phyloP scores from a whole-genome alignment of 2,113 vertebrate genomes.

The Delphinus delphis region DNA sequence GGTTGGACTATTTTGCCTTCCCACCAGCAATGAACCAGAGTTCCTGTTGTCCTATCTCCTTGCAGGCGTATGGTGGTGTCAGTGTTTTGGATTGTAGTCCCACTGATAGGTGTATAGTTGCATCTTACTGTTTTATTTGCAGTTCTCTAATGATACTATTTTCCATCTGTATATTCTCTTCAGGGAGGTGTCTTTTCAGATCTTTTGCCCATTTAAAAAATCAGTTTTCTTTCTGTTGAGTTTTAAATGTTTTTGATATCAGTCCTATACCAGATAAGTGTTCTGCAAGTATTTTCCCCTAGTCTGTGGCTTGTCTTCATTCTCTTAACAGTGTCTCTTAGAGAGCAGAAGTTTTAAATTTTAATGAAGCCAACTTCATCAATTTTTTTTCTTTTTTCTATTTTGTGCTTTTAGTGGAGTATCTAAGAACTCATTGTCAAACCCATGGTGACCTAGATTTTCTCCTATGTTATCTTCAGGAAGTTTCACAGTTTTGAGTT shows the following conservation, averaged over 20 bases:
- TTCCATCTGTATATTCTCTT: not conserved
- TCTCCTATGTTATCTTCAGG: not conserved
- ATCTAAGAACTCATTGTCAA: not conserved
- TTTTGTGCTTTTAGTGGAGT: not conserved
- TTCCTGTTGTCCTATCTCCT: not conserved
- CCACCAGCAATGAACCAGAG: not conserved
- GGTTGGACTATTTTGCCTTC: not conserved
- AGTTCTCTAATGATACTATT: not conserved
- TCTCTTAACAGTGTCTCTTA: not conserved
- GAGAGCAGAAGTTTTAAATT: not conserved
- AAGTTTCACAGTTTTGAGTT: not conserved
- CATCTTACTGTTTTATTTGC: not conserved
- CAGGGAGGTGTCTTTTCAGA: not conserved
- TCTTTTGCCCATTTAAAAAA: not conserved
- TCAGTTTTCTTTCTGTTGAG: not conserved
- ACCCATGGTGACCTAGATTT: not conserved
- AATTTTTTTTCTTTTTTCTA: not conserved
- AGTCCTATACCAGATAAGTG: not conserved
- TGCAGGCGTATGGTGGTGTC: not conserved
- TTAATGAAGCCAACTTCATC: not conserved
- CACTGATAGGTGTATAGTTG: not conserved
- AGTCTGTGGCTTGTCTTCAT: not conserved
- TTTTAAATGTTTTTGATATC: not conserved
- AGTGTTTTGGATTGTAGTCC: not conserved
- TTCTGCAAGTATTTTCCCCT: not conserved